Evolutionary conservation across 2,888 invertebrate species (phyloP).

Genomic region (Drosophila nr. perissopoda): DNA sequence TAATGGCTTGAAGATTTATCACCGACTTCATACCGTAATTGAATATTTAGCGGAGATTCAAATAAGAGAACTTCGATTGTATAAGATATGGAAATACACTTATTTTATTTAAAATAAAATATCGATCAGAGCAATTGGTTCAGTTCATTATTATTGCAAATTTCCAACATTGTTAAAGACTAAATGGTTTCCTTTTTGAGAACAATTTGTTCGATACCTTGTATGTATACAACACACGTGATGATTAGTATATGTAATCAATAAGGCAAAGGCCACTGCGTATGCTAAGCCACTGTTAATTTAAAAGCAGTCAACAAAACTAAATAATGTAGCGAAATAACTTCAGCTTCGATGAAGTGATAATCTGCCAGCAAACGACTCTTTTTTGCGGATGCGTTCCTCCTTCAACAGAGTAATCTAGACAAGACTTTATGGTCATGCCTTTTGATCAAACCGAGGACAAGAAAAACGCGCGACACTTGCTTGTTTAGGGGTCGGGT

Average conservation of each 20-base stretch:
- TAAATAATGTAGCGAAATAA: conserved; percentile 24
- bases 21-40: background rate
- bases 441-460: conserved; percentile 7
- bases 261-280: background rate
- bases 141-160: background rate
- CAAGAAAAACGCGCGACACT: background rate
- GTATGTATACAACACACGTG: background rate
- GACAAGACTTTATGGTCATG: conserved; percentile 39
- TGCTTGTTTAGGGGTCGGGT: conserved; percentile 53
- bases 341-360: conserved; percentile 62
- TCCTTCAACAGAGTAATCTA: conserved; percentile 47
- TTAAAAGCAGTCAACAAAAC: conserved; percentile 18
- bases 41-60: background rate
- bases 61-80: background rate
- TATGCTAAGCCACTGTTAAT: conserved; percentile 5
- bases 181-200: background rate
- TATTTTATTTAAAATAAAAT: conserved; percentile 10
- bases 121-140: background rate
- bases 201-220: background rate
- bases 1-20: background rate
- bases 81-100: background rate
- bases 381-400: conserved; percentile 37
- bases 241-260: background rate
- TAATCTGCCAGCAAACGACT: conserved; percentile 62
- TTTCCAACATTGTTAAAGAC: background rate